Evolutionary conservation across 1,140 invertebrate genomes (phyloP).

Genomic region (Ptiloglossa arizonensis): DNA sequence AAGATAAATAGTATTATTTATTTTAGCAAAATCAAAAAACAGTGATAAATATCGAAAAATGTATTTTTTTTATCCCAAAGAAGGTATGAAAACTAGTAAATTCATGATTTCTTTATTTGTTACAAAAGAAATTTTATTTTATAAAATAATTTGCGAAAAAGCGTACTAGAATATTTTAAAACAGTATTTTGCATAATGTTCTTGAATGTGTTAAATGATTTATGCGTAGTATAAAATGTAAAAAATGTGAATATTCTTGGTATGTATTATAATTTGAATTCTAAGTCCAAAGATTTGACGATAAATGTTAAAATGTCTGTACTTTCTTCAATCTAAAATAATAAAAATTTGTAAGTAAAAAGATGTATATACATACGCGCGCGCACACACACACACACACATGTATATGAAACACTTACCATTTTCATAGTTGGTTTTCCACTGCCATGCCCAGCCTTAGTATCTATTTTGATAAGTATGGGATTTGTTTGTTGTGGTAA

Average conservation of each 20-base stretch:
- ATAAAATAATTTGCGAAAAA: constrained; percentile 54
- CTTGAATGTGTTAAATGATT: constrained; percentile 3
- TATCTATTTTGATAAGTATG: constrained; percentile 94
- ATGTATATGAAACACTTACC: constrained; percentile 82
- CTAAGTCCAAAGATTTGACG: constrained; percentile 87
- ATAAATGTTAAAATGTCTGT: constrained; percentile 95
- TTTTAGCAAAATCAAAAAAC: not conserved
- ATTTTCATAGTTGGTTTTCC: constrained; percentile 98
- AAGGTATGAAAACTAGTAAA: constrained; percentile 4
- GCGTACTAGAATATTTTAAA: constrained; percentile 8
- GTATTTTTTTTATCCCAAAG: not conserved
- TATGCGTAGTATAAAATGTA: constrained; percentile 40
- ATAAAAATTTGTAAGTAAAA: constrained; percentile 62
- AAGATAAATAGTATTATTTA: not conserved
- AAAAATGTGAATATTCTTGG: constrained; percentile 14
- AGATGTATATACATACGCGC: no score
- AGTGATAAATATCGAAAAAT: not conserved
- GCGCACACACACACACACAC: no score
- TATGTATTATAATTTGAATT: constrained; percentile 81
- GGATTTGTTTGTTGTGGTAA: constrained; percentile 91
- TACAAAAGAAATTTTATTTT: constrained; percentile 25
- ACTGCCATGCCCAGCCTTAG: constrained; percentile 97
- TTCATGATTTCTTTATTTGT: constrained; percentile 29
- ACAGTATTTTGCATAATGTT: constrained; percentile 25
- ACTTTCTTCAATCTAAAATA: constrained; percentile 92